These are phyloP conservation scores for Aphidius gifuensis DNA, from an alignment of 1,140 invertebrate genomes.

Conservation along the genomic window DNA sequence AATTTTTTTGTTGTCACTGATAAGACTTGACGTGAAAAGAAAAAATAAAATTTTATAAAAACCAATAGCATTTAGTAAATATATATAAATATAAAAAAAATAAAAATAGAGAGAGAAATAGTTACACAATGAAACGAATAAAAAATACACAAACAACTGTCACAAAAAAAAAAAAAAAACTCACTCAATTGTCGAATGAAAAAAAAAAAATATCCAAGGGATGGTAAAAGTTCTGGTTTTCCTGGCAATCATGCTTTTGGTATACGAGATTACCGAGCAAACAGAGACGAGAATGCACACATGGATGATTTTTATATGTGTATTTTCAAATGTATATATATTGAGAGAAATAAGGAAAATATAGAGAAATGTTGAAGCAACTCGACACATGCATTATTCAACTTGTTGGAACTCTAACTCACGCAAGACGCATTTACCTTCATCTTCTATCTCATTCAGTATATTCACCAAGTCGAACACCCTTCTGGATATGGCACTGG, in stretches of 20 bases:
- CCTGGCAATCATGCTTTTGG: neutral
- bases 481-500: neutral
- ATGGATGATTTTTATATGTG: constrained; percentile 23
- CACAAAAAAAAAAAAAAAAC: neutral
- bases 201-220: no score
- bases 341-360: constrained; percentile 27
- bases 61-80: neutral
- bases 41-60: neutral
- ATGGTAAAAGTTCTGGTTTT: no score
- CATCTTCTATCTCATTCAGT: constrained; percentile 23
- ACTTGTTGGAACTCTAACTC: constrained; percentile 45
- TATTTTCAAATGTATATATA: constrained; percentile 8
- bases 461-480: neutral
- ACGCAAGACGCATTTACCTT: constrained; percentile 45
- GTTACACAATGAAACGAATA: neutral
- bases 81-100: neutral
- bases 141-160: constrained; percentile 1
- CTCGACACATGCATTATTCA: constrained; percentile 49
- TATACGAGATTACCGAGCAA: constrained; percentile 44
- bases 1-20: neutral
- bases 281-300: constrained; percentile 44
- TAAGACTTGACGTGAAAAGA: constrained; percentile 5
- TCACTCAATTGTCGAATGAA: neutral
- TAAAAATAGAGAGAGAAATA: neutral
- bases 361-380: constrained; percentile 39